Evolutionary conservation across 2,888 invertebrate species (phyloP).

Genomic region (Chrysolina oricalcia): DNA sequence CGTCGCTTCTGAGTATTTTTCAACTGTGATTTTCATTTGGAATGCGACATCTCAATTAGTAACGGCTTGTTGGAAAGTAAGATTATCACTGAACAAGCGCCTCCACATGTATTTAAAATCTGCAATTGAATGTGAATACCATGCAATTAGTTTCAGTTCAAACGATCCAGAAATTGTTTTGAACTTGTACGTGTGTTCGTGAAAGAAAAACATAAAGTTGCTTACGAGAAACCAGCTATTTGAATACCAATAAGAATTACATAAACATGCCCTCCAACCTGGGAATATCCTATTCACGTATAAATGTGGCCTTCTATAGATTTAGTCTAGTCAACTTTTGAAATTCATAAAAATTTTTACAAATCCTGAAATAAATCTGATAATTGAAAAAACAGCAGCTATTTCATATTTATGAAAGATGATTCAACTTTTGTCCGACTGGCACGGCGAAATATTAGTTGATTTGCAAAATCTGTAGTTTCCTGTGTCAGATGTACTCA

Average conservation of each 20-base stretch:
- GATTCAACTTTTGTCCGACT: no score
- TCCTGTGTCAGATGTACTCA: no score
- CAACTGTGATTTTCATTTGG: background rate
- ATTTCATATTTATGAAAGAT: no score
- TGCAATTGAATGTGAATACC: constrained; percentile 8
- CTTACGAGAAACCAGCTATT: background rate
- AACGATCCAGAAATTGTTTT: background rate
- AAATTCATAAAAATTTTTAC: no score
- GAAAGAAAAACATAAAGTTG: background rate
- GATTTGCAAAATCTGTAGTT: no score
- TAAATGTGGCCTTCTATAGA: no score
- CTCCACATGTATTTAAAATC: constrained; percentile 1
- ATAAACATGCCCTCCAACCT: no score
- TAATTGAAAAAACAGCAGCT: no score
- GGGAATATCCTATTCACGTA: no score
- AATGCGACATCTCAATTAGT: background rate
- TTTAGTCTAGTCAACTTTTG: no score
- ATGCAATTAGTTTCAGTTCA: background rate
- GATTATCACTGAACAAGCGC: constrained; percentile 18
- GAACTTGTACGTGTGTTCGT: background rate
- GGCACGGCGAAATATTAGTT: no score
- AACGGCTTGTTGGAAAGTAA: constrained; percentile 18
- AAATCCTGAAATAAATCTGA: no score
- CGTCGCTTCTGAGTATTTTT: background rate
- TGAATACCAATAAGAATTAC: background rate